Base-by-base conservation (phyloP, 2,113 vertebrate species). In the Triplophysa siluroides region DNA sequence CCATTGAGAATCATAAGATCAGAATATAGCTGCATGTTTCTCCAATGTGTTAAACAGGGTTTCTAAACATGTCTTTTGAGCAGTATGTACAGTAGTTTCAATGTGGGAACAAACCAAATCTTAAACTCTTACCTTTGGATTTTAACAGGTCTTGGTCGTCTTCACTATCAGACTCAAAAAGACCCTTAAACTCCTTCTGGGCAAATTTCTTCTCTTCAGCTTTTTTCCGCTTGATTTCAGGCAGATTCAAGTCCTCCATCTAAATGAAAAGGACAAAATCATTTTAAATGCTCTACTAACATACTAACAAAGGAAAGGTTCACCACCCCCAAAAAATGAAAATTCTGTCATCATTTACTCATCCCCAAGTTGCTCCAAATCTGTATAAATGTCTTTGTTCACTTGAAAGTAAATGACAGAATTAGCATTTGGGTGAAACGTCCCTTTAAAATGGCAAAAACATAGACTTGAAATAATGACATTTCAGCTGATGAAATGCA, bases 211-310 rank as follows among this genome's bases (percentile, higher is more conserved):
- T 93, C 56, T 95, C 92, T 0, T 91, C 88, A 3, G 89, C 77
- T 88, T 91, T 96, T 88, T 72, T 96, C 6, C 96, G 94, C 75
- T 96, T 98, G 74, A 98, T 95, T 86, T 96, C 94, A 2, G 97
- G 97, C 73, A 99, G 92, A 84, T 99, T 92, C 90, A 98, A 68
- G 56, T 98, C 97, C 86, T 98, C 96, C 64, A 98, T 93, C 96
- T 98, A 21, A 54, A 64, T 74, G 43, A 79, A 26, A 33, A n/a
- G 50, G 16, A 68, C 76, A 38, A n/a, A 14, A 67, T 61, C 0
- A 56, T 23, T 8, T 24, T 50, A 81, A 29, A 21, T n/a, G 0
- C 6, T 41, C 43, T 63, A n/a, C 52, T 29, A 19, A 11, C 3
- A 33, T 41, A 14, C 14, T 13, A 11, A 13, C 13, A 2, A 10